These are phyloP conservation scores for Heteromurus nitidus DNA, from an alignment of 2,888 invertebrate species.

Conservation along the genomic window DNA sequence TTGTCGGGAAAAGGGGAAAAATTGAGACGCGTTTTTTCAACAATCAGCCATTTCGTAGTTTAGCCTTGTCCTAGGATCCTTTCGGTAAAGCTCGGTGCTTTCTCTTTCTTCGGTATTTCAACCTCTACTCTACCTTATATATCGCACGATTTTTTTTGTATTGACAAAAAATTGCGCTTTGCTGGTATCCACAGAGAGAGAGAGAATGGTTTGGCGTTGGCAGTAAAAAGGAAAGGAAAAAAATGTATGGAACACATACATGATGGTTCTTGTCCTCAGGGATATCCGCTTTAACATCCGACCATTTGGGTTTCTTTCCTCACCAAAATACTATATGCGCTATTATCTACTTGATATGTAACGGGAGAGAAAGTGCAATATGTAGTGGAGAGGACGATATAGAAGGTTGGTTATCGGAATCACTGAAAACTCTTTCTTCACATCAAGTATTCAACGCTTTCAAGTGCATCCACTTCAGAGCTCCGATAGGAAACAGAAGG, in stretches of 20 bases:
- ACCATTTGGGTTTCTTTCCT: conserved; percentile 22
- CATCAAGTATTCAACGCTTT: conserved; percentile 15
- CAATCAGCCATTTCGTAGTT: not conserved
- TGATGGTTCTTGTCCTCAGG: conserved; percentile 19
- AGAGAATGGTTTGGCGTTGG: not conserved
- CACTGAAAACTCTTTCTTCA: not conserved
- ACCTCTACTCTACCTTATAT: no score
- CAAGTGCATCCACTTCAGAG: conserved; percentile 17
- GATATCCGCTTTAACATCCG: conserved; percentile 33
- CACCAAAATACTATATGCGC: not conserved
- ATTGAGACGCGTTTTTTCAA: conserved; percentile 6
- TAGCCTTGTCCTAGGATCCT: conserved; percentile 4
- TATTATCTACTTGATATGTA: no score
- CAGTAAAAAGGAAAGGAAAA: not conserved
- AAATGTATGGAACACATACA: not conserved
- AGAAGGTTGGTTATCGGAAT: not conserved
- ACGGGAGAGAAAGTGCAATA: conserved; percentile 1
- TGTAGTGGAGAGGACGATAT: not conserved
- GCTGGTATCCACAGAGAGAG: no score
- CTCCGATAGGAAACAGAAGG: conserved; percentile 29
- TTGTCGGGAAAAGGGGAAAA: conserved; percentile 4
- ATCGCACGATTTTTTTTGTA: not conserved
- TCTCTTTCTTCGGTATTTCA: not conserved
- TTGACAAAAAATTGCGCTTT: not conserved
- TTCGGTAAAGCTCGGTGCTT: conserved; percentile 26